phyloP scores from a whole-genome alignment of 1,140 invertebrate genomes.

The Drosophila leontia region DNA sequence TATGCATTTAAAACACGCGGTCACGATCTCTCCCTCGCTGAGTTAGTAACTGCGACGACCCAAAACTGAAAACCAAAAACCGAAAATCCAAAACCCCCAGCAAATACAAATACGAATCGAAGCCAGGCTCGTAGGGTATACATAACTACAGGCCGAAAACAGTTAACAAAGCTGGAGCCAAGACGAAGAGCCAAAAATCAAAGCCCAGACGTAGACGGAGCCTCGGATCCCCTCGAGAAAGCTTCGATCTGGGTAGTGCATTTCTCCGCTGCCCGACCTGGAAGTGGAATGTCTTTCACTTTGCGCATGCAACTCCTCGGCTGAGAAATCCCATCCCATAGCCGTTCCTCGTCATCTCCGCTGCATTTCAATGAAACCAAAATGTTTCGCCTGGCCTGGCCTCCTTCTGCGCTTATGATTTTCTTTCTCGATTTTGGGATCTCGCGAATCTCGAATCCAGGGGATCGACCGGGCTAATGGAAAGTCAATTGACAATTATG shows the following conservation, averaged over 20 bases:
- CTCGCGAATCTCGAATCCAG: slow-evolving; percentile 1
- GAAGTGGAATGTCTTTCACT: slow-evolving; percentile 81
- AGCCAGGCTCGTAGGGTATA: slow-evolving; percentile 56
- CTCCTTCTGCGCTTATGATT: slow-evolving; percentile 47
- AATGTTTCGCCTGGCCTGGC: slow-evolving; percentile 61
- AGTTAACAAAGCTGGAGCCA: slow-evolving; percentile 39
- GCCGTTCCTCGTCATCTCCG: slow-evolving; percentile 36
- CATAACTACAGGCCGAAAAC: slow-evolving; percentile 50
- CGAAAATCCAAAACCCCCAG: slow-evolving; percentile 33
- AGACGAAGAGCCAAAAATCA: slow-evolving; percentile 26
- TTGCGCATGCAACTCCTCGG: slow-evolving; percentile 51
- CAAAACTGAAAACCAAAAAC: slow-evolving; percentile 35
- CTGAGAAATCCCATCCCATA: slow-evolving; percentile 25
- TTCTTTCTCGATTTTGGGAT: slow-evolving; percentile 18
- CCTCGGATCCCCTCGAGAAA: slow-evolving; percentile 45
- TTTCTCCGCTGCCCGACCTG: slow-evolving; percentile 49
- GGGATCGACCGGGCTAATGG: slow-evolving; percentile 72
- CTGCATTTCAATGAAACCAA: slow-evolving; percentile 78
- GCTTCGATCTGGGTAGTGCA: slow-evolving; percentile 51
- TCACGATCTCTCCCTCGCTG: slow-evolving; percentile 81
- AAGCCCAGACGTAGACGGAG: slow-evolving; percentile 57
- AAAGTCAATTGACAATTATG: slow-evolving; percentile 85
- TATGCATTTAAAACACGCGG: slow-evolving; percentile 85
- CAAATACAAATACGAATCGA: slow-evolving; percentile 63
- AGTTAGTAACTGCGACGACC: slow-evolving; percentile 79